Base-by-base conservation (phyloP, 2,888 invertebrate genomes). In the Watsonalla cultraria region DNA sequence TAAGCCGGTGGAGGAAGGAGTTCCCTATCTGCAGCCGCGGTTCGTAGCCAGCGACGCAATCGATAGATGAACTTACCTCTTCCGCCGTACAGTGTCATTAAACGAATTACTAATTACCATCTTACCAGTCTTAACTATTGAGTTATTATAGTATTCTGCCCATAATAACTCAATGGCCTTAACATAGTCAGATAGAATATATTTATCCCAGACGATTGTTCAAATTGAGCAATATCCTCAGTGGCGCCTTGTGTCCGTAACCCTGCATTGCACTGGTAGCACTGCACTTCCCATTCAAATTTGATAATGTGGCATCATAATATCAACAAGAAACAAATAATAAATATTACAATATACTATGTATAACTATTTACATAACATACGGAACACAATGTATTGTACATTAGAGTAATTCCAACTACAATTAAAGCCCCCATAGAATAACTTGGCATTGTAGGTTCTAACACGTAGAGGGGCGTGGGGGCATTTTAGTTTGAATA, bases 241-340 rank as follows among this genome's bases (percentile, higher is more conserved):
- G 11, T 24, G 24, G 24, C 11, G 37, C 8, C 11, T 42, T 7
- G 42, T 42, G 11, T 42, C 42, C 8, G 8, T 11, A 1, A 37
- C 8, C 11, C 42, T 8, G 8, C 42, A 24, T 24, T 24, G 24
- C 24, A 24, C 24, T 24, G 24, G 24, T 24, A 2, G 24, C 8
- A 42, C 11, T 42, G 42, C 11, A 8, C 11, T 11, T 42, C 7
- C 11, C 42, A 5, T 42, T 42, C 11, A 11, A 42, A 2, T 8
- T 42, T 11, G 42, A 11, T 42, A 42, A 11, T 42, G 42, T 42
- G 42, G 42, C 42, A 5, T 11, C 42, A 50, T 54, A 54, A n/a
- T 47, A 53, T 47, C 37, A 53, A 42, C 51, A 45, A 54, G 13
- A 53, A 54, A 57, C 52, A 46, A 56, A 54, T 55, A 55, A 37